Conservation (phyloP, 2,797 vertebrate genomes). For the Nothura maculosa region DNA sequence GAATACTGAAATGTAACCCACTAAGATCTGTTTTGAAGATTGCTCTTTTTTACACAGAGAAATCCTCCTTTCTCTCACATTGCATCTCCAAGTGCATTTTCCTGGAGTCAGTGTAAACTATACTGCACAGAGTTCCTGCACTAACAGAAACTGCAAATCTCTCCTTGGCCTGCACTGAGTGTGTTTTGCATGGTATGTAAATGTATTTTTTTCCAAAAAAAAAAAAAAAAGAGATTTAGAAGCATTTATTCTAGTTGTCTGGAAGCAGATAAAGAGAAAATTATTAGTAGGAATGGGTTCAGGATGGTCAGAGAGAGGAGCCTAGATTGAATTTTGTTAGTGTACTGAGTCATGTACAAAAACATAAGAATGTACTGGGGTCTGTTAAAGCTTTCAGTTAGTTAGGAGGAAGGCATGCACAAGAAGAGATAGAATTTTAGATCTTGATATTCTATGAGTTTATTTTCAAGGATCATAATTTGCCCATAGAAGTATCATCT, state of each 20-base stretch:
- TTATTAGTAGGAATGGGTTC: not conserved
- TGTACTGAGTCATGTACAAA: not conserved
- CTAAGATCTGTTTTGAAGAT: not conserved
- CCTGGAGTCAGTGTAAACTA: not conserved
- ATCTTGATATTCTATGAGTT: not conserved
- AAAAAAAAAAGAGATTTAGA: not conserved
- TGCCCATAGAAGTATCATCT: not conserved
- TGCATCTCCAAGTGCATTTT: constrained; percentile 9
- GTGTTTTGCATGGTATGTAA: not conserved
- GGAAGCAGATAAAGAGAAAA: not conserved
- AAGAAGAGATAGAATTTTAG: not conserved
- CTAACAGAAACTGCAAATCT: not conserved
- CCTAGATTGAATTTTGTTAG: not conserved
- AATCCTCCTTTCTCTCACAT: not conserved
- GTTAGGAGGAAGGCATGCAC: not conserved
- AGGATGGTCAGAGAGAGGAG: not conserved
- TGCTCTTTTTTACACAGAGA: not conserved
- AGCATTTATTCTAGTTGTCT: not conserved
- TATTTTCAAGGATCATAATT: not conserved
- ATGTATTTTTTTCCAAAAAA: not conserved
- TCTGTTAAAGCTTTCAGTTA: not conserved
- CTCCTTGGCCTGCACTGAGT: not conserved
- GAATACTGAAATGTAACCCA: not conserved
- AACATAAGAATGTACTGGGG: not conserved
- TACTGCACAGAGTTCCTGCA: not conserved